Percentiles rank a stretch among this genome's conserved stretches.
These are phyloP conservation scores for Gobiocypris rarus DNA, from an alignment of 2,113 vertebrate species.

Conservation along the genomic window DNA sequence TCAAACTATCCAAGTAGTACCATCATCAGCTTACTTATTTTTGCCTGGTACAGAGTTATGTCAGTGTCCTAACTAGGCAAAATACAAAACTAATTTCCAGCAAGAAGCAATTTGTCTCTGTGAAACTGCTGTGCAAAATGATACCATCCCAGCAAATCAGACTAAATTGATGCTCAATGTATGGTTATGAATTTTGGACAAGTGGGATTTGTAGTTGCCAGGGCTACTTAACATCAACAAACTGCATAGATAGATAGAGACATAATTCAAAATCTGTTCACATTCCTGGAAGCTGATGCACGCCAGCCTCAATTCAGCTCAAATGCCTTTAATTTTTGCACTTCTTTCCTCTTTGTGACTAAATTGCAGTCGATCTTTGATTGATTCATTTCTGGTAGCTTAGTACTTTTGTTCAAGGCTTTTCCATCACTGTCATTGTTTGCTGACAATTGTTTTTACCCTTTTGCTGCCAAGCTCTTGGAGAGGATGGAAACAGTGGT, in stretches of 20 bases:
- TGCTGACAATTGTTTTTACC: conserved; percentile 60
- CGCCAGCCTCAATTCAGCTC: background rate
- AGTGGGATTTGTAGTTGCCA: background rate
- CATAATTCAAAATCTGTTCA: conserved; percentile 2
- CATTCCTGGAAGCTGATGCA: conserved; percentile 13
- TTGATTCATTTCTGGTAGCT: background rate
- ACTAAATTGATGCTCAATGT: background rate
- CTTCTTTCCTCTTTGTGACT: background rate
- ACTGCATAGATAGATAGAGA: background rate
- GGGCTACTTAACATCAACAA: too few species aligned
- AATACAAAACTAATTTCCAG: background rate
- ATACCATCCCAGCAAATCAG: background rate
- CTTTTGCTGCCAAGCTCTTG: conserved; percentile 53
- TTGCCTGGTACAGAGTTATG: background rate
- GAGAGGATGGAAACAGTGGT: conserved; percentile 63
- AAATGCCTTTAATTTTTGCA: background rate
- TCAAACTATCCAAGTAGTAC: background rate
- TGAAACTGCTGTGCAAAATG: background rate
- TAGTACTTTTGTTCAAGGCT: background rate
- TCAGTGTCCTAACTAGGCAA: background rate
- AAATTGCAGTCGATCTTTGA: background rate
- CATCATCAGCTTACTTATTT: background rate
- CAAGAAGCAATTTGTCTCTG: background rate
- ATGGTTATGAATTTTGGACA: background rate
- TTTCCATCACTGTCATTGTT: conserved; percentile 44